A percentile compares a stretch with the other conserved stretches of the same genome.
phyloP scores from a whole-genome alignment of 2,113 vertebrate species.

The Lontra canadensis region DNA sequence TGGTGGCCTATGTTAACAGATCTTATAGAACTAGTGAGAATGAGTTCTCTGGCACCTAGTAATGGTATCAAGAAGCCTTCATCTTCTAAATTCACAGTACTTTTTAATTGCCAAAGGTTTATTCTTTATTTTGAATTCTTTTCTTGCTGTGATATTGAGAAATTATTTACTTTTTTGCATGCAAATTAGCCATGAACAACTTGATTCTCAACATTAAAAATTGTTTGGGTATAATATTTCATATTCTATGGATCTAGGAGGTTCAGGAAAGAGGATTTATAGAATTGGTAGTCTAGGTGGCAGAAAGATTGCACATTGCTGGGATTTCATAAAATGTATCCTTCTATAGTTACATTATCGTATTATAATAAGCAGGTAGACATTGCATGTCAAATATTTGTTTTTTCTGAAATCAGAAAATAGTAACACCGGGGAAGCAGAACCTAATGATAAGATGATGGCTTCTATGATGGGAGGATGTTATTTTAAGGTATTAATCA shows the following conservation, averaged over 20 bases:
- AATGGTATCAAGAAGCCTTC: not conserved
- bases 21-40: not conserved
- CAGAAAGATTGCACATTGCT: not conserved
- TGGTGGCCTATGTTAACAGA: not conserved
- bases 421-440: not conserved
- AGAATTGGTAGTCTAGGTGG: not conserved
- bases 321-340: not conserved
- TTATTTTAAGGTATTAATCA: not conserved
- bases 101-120: not conserved
- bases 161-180: not conserved
- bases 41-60: not conserved
- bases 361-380: not conserved
- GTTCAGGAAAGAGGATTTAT: accelerated
- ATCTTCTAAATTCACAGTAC: not conserved
- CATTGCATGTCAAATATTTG: not conserved
- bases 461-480: not conserved
- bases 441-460: not conserved
- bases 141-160: not conserved
- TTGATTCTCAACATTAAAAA: not conserved
- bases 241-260: not conserved
- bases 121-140: not conserved
- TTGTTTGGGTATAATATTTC: not conserved
- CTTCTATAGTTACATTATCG: not conserved
- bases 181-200: not conserved
- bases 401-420: not conserved